Conservation (phyloP, 2,113 vertebrate species). For the Coturnix japonica region DNA sequence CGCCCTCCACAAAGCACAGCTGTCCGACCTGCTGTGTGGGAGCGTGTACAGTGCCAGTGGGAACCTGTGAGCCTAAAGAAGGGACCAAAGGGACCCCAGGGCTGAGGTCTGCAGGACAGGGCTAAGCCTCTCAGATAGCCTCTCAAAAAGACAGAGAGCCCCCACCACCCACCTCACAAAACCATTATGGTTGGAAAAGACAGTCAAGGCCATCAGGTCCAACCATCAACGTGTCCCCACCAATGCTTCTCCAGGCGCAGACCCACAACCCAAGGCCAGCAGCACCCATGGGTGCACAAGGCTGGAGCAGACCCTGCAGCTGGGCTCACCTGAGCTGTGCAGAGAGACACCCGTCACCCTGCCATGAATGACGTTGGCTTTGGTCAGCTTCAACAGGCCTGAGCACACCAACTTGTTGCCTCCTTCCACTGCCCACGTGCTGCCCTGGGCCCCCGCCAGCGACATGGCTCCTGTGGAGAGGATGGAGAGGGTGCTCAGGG, state of each 20-base stretch:
- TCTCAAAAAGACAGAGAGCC: neutral
- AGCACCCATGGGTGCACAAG: neutral
- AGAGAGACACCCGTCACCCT: slow-evolving; percentile 85
- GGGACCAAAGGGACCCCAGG: neutral
- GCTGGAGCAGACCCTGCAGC: accelerated
- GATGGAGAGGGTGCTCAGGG: neutral
- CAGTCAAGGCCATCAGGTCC: no score
- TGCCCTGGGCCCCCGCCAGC: slow-evolving; percentile 90
- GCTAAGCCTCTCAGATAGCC: neutral
- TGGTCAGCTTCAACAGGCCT: slow-evolving; percentile 90
- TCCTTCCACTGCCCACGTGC: slow-evolving; percentile 96
- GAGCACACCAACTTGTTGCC: slow-evolving; percentile 96
- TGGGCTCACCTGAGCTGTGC: slow-evolving; percentile 77
- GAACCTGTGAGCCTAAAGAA: neutral
- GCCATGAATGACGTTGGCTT: slow-evolving; percentile 87
- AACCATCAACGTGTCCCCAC: no score
- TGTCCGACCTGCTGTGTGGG: neutral
- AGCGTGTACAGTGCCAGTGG: neutral
- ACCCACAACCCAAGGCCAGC: accelerated
- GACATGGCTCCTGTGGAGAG: slow-evolving; percentile 89
- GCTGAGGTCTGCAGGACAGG: neutral
- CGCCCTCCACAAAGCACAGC: accelerated
- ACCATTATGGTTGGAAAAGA: no score
- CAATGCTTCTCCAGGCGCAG: no score
- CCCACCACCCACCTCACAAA: neutral